These are phyloP conservation scores for Hypothenemus hampei DNA, from an alignment of 1,140 invertebrate genomes.

Conservation along the genomic window DNA sequence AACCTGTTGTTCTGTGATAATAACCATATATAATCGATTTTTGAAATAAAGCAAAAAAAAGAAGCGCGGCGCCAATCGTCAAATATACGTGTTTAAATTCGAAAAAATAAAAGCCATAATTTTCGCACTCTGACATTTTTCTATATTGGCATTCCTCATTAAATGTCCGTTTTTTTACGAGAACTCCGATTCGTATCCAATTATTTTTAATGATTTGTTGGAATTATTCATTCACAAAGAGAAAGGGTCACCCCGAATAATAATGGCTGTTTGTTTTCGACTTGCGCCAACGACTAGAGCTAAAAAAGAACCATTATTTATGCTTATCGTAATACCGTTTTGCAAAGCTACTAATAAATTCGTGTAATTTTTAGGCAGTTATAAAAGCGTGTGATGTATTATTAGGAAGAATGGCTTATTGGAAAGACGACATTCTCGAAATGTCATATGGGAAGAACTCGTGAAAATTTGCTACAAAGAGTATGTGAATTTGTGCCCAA, in stretches of 20 bases:
- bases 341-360: no score
- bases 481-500: conserved; percentile 44
- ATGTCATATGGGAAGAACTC: conserved; percentile 53
- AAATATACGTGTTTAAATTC: no score
- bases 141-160: not conserved
- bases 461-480: conserved; percentile 53
- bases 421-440: not conserved
- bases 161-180: conserved; percentile 3
- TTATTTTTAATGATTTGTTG: conserved; percentile 7
- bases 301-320: no score
- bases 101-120: no score
- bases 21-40: no score
- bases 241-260: not conserved
- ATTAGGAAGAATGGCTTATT: conserved; percentile 56
- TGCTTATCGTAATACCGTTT: no score
- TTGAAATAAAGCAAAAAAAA: not conserved
- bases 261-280: conserved; percentile 1
- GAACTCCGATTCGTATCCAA: not conserved
- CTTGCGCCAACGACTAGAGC: no score
- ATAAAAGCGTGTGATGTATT: conserved; percentile 64
- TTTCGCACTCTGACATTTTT: not conserved
- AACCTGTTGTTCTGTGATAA: no score
- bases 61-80: not conserved
- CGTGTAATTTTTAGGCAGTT: conserved; percentile 55
- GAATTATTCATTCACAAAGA: conserved; percentile 1